Evolutionary conservation across 2,888 invertebrate species (phyloP).

Genomic region (Minunthozetes semirufus): DNA sequence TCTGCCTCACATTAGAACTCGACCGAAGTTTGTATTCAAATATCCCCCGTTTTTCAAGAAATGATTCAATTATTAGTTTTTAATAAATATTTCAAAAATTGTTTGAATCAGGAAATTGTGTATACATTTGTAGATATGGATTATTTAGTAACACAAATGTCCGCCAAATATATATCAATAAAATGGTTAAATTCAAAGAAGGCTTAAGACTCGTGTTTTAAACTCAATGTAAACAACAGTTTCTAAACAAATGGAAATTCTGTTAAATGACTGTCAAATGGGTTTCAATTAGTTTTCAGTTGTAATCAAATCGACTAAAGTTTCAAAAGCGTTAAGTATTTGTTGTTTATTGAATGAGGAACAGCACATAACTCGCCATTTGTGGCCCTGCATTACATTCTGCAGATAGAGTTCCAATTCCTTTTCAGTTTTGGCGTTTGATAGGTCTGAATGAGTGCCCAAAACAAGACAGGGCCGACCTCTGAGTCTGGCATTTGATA

Average conservation of each 20-base stretch:
- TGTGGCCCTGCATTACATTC: slow-evolving; percentile 38
- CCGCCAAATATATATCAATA: too few relatives aligned
- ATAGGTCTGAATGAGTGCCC: slow-evolving; percentile 42
- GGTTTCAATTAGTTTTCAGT: not conserved
- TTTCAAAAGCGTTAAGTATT: slow-evolving; percentile 39
- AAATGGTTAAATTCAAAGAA: too few relatives aligned
- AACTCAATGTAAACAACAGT: not conserved
- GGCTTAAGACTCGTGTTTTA: too few relatives aligned
- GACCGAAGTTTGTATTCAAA: slow-evolving; percentile 30
- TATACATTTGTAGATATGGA: too few relatives aligned
- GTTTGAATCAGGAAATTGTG: too few relatives aligned
- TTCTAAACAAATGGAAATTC: not conserved
- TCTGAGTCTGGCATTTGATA: slow-evolving; percentile 39
- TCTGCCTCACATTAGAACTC: slow-evolving; percentile 28
- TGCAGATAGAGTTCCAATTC: slow-evolving; percentile 39
- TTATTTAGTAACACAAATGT: too few relatives aligned
- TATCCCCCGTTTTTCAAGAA: slow-evolving; percentile 29
- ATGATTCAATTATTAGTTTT: not conserved
- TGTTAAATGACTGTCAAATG: not conserved
- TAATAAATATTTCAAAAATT: too few relatives aligned
- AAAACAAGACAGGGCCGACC: slow-evolving; percentile 41
- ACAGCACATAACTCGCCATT: slow-evolving; percentile 41
- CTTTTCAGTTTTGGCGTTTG: slow-evolving; percentile 26
- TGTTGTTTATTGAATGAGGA: slow-evolving; percentile 39
- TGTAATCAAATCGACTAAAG: slow-evolving; percentile 40